A percentile compares a stretch with the other conserved stretches of the same genome.
phyloP scores from a whole-genome alignment of 2,797 vertebrate genomes.

The Tamandua tetradactyla region DNA sequence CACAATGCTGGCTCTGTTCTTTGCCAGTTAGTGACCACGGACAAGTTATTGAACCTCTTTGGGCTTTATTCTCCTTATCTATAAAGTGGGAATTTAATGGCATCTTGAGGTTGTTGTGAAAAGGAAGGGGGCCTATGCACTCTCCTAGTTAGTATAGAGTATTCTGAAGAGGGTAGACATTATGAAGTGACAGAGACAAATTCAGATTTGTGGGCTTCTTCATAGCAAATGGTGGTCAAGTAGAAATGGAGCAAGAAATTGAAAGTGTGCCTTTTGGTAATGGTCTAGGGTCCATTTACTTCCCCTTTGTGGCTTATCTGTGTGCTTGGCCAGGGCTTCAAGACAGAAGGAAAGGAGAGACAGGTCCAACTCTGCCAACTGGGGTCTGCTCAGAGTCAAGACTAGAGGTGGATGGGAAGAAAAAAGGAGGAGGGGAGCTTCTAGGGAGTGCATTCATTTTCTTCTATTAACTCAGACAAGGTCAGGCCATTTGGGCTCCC shows the following conservation, averaged over 20 bases:
- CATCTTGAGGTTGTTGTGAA: background rate
- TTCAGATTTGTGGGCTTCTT: background rate
- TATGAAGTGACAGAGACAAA: no score
- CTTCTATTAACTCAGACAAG: background rate
- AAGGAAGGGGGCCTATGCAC: background rate
- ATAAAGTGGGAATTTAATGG: no score
- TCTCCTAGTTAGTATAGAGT: no score
- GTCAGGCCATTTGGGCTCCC: background rate
- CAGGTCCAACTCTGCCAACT: background rate
- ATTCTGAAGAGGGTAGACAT: no score
- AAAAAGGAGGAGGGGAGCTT: background rate
- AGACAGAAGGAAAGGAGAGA: background rate
- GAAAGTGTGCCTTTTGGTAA: background rate
- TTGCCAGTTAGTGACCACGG: no score
- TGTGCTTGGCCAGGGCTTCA: background rate
- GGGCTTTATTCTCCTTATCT: no score
- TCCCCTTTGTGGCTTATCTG: background rate
- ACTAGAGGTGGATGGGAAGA: background rate
- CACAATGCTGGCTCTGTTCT: background rate
- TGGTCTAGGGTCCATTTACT: background rate
- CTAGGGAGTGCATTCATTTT: background rate
- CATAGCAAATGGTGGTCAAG: background rate
- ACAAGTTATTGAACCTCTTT: no score
- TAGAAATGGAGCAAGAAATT: background rate
- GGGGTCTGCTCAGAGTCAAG: no score